These are phyloP conservation scores for Oxytorus armatus DNA, from an alignment of 2,888 invertebrate species.

Conservation along the genomic window DNA sequence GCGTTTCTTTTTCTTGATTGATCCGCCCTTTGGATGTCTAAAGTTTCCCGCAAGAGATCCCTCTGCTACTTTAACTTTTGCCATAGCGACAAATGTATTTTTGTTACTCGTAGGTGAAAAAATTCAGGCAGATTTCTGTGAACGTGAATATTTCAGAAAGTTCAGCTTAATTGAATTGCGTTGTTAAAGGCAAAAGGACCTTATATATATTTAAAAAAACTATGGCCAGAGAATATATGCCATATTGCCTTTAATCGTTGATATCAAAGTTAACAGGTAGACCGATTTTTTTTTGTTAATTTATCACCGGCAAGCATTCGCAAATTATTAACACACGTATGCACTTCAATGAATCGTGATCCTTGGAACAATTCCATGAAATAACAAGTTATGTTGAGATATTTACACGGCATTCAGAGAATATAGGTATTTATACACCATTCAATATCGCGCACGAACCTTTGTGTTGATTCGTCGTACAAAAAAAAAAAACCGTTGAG, in stretches of 20 bases:
- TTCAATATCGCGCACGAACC: background rate
- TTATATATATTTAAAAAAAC: no score
- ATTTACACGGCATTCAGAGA: no score
- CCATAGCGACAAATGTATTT: conserved; percentile 34
- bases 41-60: background rate
- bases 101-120: background rate
- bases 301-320: no score
- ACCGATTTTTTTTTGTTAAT: no score
- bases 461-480: background rate
- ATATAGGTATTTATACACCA: background rate
- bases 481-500: conserved; percentile 9
- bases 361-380: no score
- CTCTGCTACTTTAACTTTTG: conserved; percentile 40
- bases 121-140: conserved; percentile 23
- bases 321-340: no score
- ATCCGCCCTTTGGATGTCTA: conserved; percentile 65
- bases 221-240: background rate
- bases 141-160: background rate
- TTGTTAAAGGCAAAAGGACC: no score
- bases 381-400: no score
- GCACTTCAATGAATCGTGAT: no score
- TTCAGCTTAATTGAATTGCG: no score
- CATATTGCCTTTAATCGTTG: no score
- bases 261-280: no score
- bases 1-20: conserved; percentile 71